phyloP scores from a whole-genome alignment of 2,797 vertebrate species.

The Alectoris magna region DNA sequence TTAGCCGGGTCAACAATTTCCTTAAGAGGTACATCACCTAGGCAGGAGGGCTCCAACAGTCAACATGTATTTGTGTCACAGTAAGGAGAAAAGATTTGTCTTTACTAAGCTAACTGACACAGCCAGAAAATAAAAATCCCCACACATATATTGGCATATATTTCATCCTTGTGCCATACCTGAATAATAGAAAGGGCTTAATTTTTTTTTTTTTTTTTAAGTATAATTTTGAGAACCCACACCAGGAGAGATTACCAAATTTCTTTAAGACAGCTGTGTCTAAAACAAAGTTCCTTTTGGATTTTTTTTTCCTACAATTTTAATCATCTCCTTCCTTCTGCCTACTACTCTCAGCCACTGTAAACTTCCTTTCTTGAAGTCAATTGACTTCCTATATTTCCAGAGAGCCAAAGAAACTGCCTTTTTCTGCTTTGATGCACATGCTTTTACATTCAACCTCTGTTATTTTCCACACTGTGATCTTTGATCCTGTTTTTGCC shows the following conservation, averaged over 20 bases:
- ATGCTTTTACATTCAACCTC: not conserved
- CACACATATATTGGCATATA: too few species aligned
- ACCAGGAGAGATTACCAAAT: not conserved
- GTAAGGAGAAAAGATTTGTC: not conserved
- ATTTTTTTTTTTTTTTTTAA: not conserved
- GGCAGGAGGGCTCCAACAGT: conserved; percentile 30
- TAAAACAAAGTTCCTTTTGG: not conserved
- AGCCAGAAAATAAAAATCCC: not conserved
- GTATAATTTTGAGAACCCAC: not conserved
- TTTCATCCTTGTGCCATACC: too few species aligned
- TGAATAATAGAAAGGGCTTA: not conserved
- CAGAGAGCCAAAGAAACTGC: not conserved
- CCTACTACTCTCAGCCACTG: not conserved
- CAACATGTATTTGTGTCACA: not conserved
- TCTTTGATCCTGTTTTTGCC: not conserved
- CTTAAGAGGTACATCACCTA: conserved; percentile 88
- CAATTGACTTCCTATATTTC: not conserved
- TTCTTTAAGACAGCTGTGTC: not conserved
- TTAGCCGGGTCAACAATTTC: conserved; percentile 85
- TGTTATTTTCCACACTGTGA: not conserved
- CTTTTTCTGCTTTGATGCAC: not conserved
- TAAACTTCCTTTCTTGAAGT: not conserved
- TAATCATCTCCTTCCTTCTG: not conserved
- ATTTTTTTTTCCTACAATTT: not conserved
- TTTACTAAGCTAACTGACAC: not conserved